Base-by-base conservation (phyloP, 2,113 vertebrate species). In the Enhydra lutris region DNA sequence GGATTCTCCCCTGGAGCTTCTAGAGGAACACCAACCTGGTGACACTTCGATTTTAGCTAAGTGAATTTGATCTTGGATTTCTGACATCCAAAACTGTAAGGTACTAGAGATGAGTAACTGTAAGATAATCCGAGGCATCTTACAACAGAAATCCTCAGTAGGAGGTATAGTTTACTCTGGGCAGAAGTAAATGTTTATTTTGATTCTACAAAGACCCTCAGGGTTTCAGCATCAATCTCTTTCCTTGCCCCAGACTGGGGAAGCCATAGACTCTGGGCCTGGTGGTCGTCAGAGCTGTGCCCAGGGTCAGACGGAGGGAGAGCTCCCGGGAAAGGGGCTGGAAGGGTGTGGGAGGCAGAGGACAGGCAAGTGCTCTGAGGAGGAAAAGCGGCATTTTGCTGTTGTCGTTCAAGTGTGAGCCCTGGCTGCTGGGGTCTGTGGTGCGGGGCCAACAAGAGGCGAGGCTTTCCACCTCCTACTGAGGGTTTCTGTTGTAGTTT, bases 171-270 rank as follows among this genome's bases (percentile, higher is more conserved):
- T 89, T 91, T 92, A 89, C 47, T 85, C 45, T 71, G 67, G 67
- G 34, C 23, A 45, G 95, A 83, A 26, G 52, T 93, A 24, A 76
- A 90, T 52, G 29, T 91, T 95, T 94, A 78, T 96, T 83, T 76
- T 45, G 23, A 88, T 88, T 55, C n/a, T 47, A 31, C 47, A 47
- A 86, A 88, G 57, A n/a, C 57, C 14, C 3, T 90, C n/a, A 11
- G 26, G 88, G 47, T 93, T 81, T 45, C 67, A 97, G 39, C 84
- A 63, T 76, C 34, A 45, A 57, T 47, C 21, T 63, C 65, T 97
- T 74, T 45, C 31, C 24, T 78, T 59, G 1, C 26, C 18, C 26
- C 42, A 59, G 91, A 31, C n/a, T 17, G 36, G 65, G 39, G 55
- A 85, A 89, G 36, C 63, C 65, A 34, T 13, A 84, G 65, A 71